Conservation (phyloP, 2,113 vertebrate species). For the Amblyornis subalaris region DNA sequence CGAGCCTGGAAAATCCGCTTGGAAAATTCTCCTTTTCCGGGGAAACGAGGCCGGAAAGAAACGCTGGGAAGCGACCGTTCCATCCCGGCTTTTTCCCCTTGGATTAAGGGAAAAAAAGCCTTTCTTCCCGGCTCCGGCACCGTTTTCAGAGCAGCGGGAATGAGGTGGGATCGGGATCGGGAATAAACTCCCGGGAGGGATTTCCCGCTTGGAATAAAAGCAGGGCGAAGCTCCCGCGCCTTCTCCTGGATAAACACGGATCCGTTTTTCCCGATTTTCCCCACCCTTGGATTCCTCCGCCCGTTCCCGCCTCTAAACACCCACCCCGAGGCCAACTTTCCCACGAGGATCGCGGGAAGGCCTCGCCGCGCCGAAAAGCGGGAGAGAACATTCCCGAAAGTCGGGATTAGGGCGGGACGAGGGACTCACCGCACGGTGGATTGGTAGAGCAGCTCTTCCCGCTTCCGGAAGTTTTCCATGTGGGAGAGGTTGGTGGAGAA, state of each 20-base stretch:
- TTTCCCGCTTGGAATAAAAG: conserved; percentile 44
- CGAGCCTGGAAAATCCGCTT: background rate
- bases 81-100: conserved; percentile 19
- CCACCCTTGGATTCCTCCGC: background rate
- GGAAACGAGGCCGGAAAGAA: background rate
- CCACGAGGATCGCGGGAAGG: too few species aligned
- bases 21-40: conserved; percentile 3
- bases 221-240: background rate
- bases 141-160: conserved; percentile 45
- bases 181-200: conserved; percentile 40
- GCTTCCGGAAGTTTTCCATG: conserved; percentile 83
- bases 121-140: conserved; percentile 25
- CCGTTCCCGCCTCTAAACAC: background rate
- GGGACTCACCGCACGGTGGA: background rate
- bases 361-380: too few species aligned
- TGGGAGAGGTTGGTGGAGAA: conserved; percentile 89
- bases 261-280: background rate
- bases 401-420: too few species aligned
- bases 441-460: conserved; percentile 88
- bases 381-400: too few species aligned
- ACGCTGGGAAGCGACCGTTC: background rate
- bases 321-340: accelerated
- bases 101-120: conserved; percentile 8
- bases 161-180: conserved; percentile 64
- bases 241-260: background rate